Percentiles rank a stretch among this genome's conserved stretches.
These are phyloP conservation scores for Torymus aiolomorphi DNA, from an alignment of 2,888 invertebrate genomes.

Conservation along the genomic window DNA sequence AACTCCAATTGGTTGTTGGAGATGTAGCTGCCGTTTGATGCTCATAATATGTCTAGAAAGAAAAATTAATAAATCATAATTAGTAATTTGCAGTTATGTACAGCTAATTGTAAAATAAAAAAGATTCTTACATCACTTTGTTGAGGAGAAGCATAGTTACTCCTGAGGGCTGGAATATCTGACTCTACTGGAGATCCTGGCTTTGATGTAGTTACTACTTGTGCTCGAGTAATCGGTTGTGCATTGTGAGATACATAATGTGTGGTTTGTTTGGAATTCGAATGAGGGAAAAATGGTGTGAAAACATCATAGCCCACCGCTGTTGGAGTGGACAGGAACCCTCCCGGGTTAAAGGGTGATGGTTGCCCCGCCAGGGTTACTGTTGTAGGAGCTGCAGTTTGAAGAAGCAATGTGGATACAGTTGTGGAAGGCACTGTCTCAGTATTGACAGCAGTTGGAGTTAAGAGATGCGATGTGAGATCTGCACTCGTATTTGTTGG, in stretches of 20 bases:
- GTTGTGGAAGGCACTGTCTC: conserved; percentile 78
- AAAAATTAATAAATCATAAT: not conserved
- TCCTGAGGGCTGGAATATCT: conserved; percentile 79
- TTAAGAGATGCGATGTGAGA: conserved; percentile 75
- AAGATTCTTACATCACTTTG: conserved; percentile 68
- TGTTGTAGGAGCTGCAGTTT: conserved; percentile 81
- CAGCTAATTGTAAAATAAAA: conserved; percentile 1
- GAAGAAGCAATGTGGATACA: conserved; percentile 81
- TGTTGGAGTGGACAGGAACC: conserved; percentile 83
- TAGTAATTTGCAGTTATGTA: not conserved
- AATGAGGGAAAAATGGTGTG: conserved; percentile 88
- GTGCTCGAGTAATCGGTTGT: conserved; percentile 79
- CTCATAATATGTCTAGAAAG: conserved; percentile 81
- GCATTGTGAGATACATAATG: conserved; percentile 85
- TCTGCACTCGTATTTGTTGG: conserved; percentile 83
- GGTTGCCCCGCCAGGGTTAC: conserved; percentile 81
- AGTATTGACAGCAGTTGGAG: conserved; percentile 75
- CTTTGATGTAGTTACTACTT: conserved; percentile 70
- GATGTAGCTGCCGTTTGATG: conserved; percentile 76
- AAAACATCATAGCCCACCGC: conserved; percentile 88
- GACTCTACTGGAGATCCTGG: conserved; percentile 77
- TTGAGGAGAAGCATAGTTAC: conserved; percentile 80
- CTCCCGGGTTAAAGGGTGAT: conserved; percentile 83
- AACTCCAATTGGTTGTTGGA: conserved; percentile 47
- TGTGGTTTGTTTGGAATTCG: conserved; percentile 84